phyloP scores from a whole-genome alignment of 2,888 invertebrate species.

The Tribolium freemani region DNA sequence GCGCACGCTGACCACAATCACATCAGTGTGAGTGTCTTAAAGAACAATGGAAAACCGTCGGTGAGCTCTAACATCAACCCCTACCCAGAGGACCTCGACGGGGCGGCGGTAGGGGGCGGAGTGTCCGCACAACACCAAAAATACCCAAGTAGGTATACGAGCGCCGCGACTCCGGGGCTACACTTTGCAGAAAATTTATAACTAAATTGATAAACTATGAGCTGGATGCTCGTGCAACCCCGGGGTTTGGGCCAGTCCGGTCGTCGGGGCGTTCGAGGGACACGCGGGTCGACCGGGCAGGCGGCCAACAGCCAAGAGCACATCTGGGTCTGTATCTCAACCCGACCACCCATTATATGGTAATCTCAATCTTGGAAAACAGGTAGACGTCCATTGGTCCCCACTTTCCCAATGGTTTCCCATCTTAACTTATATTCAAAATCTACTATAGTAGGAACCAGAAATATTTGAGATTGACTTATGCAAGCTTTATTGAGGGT shows the following conservation, averaged over 20 bases:
- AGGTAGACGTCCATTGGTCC: no score
- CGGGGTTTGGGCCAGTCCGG: conserved; percentile 41
- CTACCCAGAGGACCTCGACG: conserved; percentile 64
- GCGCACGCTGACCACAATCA: conserved; percentile 69
- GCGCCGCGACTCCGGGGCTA: conserved; percentile 47
- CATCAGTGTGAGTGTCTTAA: conserved; percentile 66
- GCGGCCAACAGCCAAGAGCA: conserved; percentile 2
- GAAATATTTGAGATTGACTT: no score
- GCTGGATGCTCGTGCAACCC: conserved; percentile 29
- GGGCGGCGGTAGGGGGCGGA: conserved; percentile 46
- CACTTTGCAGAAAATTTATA: conserved; percentile 4
- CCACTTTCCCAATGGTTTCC: no score
- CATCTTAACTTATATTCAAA: no score
- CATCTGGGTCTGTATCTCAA: conserved; percentile 6
- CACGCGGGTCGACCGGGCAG: conserved; percentile 43
- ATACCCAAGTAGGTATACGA: conserved; percentile 65
- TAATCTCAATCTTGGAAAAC: background rate
- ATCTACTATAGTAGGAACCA: no score
- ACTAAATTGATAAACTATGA: background rate
- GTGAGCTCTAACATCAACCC: conserved; percentile 57
- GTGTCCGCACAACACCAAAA: conserved; percentile 62
- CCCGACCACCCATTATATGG: background rate
- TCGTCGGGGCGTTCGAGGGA: conserved; percentile 48
- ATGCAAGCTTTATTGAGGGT: no score
- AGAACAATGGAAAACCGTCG: conserved; percentile 62